Evolutionary conservation across 2,113 vertebrate species (phyloP).

Genomic region (Megaleporinus macrocephalus): DNA sequence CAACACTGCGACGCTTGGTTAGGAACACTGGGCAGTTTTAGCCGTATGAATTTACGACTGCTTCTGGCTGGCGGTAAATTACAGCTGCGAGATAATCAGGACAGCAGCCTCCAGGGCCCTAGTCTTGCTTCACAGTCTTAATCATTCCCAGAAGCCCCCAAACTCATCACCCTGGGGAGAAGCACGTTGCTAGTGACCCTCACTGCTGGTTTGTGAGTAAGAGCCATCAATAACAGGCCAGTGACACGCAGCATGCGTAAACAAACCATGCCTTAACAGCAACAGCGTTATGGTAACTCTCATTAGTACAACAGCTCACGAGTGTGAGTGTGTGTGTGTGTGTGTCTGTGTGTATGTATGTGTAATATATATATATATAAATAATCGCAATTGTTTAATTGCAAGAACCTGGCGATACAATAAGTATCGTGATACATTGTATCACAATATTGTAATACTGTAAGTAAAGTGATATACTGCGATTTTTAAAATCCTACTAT

Average conservation of each 20-base stretch:
- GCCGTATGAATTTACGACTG: conserved; percentile 14
- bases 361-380: no score
- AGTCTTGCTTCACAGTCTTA: background rate
- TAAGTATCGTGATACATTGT: no score
- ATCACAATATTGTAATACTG: no score
- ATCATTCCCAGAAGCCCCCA: conserved; percentile 28
- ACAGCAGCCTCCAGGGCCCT: background rate
- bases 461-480: no score
- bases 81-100: conserved; percentile 18
- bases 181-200: conserved; percentile 7
- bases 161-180: conserved; percentile 15
- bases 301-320: no score
- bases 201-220: conserved; percentile 56
- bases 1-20: conserved; percentile 16
- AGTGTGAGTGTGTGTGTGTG: no score
- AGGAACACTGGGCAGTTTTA: conserved; percentile 9
- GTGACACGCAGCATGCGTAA: conserved; percentile 9
- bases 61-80: conserved; percentile 39
- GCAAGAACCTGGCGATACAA: no score
- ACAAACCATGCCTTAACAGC: conserved; percentile 1
- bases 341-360: no score
- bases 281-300: background rate
- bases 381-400: no score
- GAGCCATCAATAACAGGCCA: conserved; percentile 41
- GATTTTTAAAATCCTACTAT: no score